Base-by-base conservation (phyloP, 2,113 vertebrate genomes). In the Epinephelus fuscoguttatus region DNA sequence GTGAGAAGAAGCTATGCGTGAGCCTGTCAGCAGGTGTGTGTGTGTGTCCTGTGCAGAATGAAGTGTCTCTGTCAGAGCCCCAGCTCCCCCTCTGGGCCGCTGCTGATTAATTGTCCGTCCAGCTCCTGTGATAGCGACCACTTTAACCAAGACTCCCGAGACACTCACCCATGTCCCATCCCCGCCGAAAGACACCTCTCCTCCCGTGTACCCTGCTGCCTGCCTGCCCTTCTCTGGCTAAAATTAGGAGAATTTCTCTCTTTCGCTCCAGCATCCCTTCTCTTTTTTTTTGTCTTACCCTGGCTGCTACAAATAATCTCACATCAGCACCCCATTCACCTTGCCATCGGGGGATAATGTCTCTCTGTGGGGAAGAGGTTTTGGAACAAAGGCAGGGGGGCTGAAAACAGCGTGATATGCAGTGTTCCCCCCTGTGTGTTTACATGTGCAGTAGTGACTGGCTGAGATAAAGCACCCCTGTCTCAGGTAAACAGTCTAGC, bases 31-130 rank as follows among this genome's bases (percentile, higher is more conserved):
- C 72, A 81, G 81, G 85, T 74, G 63, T 85, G 60, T 80, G 80
- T 88, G 81, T 87, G 78, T 84, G 90, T 90, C 87, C 90, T 71
- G 55, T 70, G 80, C 90, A 94, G 89, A 89, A 94, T 95, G 93
- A 95, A 95, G 92, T 80, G 93, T 85, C 88, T 90, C 92, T 90
- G 93, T 95, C 94, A 94, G 45, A 85, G 80, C 53, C 90, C 86
- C 79, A 49, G 70, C 85, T 84, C 81, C 90, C 90, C 94, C 93
- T 89, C 88, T 70, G 92, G 94, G 94, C 84, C 47, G 53, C 71
- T 52, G 81, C 92, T 96, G 95, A 95, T 95, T 95, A 95, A 96
- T 96, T 92, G 94, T 90, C 91, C 91, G 74, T 94, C 92, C 89
- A 83, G 88, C 80, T 90, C 81, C 91, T 92, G 90, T 95, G 94